Evolutionary conservation across 2,888 invertebrate genomes (phyloP).

Genomic region (Netelia melanura): DNA sequence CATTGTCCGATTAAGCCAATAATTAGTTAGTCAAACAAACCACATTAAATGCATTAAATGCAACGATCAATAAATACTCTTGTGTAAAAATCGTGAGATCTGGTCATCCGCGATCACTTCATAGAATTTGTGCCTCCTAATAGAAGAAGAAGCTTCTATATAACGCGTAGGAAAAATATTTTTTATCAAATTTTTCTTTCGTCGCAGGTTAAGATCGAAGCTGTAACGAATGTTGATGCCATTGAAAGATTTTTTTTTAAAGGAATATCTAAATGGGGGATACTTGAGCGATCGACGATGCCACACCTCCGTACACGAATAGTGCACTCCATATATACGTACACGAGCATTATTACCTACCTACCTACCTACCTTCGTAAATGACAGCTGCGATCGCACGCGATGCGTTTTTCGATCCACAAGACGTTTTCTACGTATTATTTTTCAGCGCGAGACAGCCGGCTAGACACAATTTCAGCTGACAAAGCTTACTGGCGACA

Average conservation of each 20-base stretch:
- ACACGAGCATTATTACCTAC: slow-evolving; percentile 36
- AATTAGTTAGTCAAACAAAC: neutral
- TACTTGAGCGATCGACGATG: slow-evolving; percentile 54
- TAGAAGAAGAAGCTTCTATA: too few species aligned
- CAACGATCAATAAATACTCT: too few species aligned
- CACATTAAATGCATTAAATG: too few species aligned
- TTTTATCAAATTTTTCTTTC: too few species aligned
- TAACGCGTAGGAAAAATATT: too few species aligned
- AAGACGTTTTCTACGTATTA: slow-evolving; percentile 54
- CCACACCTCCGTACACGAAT: slow-evolving; percentile 22
- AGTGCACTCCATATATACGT: neutral
- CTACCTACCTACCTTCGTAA: slow-evolving; percentile 5
- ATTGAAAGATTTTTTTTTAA: slow-evolving; percentile 7
- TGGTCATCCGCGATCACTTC: too few species aligned
- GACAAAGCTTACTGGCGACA: neutral
- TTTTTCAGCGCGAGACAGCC: slow-evolving; percentile 12
- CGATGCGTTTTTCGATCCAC: slow-evolving; percentile 28
- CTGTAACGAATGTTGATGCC: neutral
- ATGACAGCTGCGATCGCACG: slow-evolving; percentile 61
- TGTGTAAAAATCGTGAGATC: too few species aligned
- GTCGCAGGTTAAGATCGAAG: too few species aligned
- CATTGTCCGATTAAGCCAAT: neutral
- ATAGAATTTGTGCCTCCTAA: too few species aligned
- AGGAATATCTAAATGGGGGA: slow-evolving; percentile 26
- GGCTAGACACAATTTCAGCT: slow-evolving; percentile 9